These are phyloP conservation scores for Myotis planiceps DNA, from an alignment of 2,797 vertebrate genomes.

Conservation along the genomic window DNA sequence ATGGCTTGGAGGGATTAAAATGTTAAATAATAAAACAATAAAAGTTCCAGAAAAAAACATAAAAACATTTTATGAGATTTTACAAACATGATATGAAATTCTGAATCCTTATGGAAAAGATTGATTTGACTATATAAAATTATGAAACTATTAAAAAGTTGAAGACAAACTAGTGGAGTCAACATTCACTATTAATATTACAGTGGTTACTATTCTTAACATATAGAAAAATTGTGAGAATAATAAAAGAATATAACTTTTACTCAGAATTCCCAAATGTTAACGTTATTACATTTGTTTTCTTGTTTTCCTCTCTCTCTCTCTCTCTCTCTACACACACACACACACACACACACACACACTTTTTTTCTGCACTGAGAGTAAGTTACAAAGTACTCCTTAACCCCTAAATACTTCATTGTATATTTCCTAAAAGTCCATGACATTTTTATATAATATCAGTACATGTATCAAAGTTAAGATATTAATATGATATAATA, in stretches of 20 bases:
- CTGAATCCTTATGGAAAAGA: background rate
- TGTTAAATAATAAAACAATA: background rate
- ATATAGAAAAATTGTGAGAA: background rate
- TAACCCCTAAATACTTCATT: conserved; percentile 5
- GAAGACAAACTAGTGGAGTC: conserved; percentile 6
- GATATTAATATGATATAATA: background rate
- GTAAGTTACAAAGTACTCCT: background rate
- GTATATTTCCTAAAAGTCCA: conserved; percentile 29
- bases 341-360: background rate
- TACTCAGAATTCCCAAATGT: background rate
- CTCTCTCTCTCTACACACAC: too few relatives aligned
- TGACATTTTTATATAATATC: background rate
- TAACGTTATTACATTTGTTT: background rate
- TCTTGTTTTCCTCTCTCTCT: background rate
- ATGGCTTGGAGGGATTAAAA: background rate
- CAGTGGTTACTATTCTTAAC: background rate
- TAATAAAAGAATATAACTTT: background rate
- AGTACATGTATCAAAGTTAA: background rate
- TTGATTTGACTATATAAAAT: background rate
- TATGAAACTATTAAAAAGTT: background rate
- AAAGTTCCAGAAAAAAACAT: background rate
- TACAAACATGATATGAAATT: background rate
- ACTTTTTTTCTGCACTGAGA: background rate
- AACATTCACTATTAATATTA: background rate
- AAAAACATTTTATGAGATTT: background rate